Percentiles rank a stretch among this genome's conserved stretches.
phyloP scores from a whole-genome alignment of 1,140 invertebrate species.

The Aleiodes sp. region DNA sequence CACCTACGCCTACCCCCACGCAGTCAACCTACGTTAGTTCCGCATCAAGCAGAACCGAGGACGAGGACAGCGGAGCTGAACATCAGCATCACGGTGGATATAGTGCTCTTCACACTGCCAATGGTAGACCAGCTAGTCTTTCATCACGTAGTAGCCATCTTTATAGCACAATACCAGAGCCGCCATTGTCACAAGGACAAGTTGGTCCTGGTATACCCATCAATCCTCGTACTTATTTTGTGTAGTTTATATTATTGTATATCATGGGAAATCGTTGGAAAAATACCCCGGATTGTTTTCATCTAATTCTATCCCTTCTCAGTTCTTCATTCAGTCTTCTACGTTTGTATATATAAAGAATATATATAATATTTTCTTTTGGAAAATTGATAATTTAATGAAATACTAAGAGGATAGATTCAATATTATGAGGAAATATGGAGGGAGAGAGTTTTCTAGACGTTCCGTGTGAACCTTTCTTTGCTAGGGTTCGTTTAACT shows the following conservation, averaged over 20 bases:
- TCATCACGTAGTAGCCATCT: constrained; percentile 63
- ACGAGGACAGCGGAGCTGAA: constrained; percentile 69
- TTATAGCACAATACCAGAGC: constrained; percentile 69
- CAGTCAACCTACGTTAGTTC: constrained; percentile 74
- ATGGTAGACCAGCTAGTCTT: constrained; percentile 58
- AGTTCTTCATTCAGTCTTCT: not conserved
- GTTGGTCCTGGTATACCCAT: constrained; percentile 45
- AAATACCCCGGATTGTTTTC: constrained; percentile 4
- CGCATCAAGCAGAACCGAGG: constrained; percentile 70
- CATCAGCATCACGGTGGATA: constrained; percentile 63
- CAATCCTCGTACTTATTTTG: constrained; percentile 65
- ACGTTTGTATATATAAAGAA: too few species aligned
- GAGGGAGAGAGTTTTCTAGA: constrained; percentile 13
- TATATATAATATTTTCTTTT: too few species aligned
- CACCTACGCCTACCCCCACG: constrained; percentile 70
- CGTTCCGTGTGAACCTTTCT: constrained; percentile 1
- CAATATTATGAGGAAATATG: not conserved
- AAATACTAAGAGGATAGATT: not conserved
- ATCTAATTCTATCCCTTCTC: constrained; percentile 7
- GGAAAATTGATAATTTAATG: too few species aligned
- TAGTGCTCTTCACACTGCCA: constrained; percentile 55
- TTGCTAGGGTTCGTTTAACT: not conserved
- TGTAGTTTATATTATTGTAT: constrained; percentile 43
- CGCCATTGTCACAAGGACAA: constrained; percentile 53
- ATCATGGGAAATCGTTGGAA: constrained; percentile 22